Conservation (phyloP, 92 coral and sea anemone species). For the Scolanthus callimorphus region DNA sequence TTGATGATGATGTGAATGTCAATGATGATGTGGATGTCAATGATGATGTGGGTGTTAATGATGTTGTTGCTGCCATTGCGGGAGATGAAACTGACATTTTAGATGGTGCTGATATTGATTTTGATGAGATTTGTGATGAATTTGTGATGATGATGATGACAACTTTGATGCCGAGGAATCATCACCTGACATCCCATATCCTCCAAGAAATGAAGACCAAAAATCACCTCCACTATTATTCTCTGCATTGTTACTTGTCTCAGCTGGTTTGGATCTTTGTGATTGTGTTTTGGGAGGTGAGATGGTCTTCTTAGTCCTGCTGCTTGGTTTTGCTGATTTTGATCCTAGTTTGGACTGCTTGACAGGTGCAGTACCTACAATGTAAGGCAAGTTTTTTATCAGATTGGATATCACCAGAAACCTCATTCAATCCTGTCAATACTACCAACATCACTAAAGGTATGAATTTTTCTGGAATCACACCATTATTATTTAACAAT, state of each 20-base stretch:
- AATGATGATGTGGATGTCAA: background rate
- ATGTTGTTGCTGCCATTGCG: background rate
- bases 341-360: background rate
- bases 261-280: constrained; percentile 13
- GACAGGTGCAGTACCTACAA: background rate
- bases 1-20: background rate
- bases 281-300: constrained; percentile 4
- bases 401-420: too few relatives aligned
- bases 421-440: too few relatives aligned
- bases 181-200: background rate
- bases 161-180: background rate
- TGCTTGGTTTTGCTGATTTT: background rate
- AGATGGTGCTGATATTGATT: background rate
- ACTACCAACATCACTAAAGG: too few relatives aligned
- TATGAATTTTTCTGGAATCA: too few relatives aligned
- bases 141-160: constrained; percentile 2
- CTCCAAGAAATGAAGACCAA: constrained; percentile 87
- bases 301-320: background rate
- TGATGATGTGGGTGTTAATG: background rate
- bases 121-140: background rate
- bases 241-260: constrained; percentile 8
- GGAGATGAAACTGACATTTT: background rate
- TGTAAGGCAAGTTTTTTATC: too few relatives aligned
- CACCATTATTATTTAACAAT: too few relatives aligned
- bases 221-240: constrained; percentile 47